phyloP scores from a whole-genome alignment of 1,140 invertebrate species.

The Zaprionus capensis region DNA sequence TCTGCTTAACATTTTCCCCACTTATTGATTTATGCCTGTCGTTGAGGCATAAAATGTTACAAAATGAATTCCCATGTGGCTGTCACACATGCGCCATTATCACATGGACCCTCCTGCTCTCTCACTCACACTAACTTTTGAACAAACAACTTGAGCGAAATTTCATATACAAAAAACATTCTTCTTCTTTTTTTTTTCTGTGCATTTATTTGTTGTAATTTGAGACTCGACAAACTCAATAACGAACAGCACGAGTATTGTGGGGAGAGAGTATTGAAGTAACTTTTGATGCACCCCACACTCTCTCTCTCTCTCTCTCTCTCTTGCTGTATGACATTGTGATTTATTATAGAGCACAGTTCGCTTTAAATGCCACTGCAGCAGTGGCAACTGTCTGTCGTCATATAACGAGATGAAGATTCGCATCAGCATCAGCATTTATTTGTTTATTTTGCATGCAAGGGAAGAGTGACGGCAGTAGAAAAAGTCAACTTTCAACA shows the following conservation, averaged over 20 bases:
- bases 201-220: conserved; percentile 55
- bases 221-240: conserved; percentile 47
- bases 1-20: conserved; percentile 30
- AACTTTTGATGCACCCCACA: conserved; percentile 61
- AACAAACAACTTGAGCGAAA: conserved; percentile 57
- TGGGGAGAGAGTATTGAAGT: conserved; percentile 24
- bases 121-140: conserved; percentile 29
- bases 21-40: conserved; percentile 74
- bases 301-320: neutral
- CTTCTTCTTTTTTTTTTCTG: neutral
- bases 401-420: conserved; percentile 62
- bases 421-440: conserved; percentile 64
- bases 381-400: conserved; percentile 61
- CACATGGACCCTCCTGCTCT: conserved; percentile 25
- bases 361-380: conserved; percentile 74
- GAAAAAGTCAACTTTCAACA: conserved; percentile 51
- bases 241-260: neutral
- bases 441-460: conserved; percentile 24
- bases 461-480: conserved; percentile 3
- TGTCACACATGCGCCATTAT: conserved; percentile 76
- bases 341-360: conserved; percentile 74
- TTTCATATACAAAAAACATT: conserved; percentile 53
- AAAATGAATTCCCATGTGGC: conserved; percentile 67
- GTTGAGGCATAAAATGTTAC: conserved; percentile 46
- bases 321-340: conserved; percentile 64